Conservation (phyloP, 2,888 invertebrate species). For the Hydrotaea cyrtoneurina region DNA sequence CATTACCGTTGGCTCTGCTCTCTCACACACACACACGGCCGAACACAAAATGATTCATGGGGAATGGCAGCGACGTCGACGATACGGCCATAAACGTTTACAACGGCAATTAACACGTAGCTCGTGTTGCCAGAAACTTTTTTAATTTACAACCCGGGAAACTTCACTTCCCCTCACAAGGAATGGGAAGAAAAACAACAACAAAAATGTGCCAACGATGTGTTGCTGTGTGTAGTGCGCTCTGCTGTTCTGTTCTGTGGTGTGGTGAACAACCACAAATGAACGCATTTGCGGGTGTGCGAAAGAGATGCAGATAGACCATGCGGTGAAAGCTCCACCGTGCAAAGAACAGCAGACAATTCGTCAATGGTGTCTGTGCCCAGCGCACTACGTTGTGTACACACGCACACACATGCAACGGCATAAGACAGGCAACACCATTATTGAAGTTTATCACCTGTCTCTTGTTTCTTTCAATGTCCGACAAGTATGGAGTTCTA, state of each 20-base stretch:
- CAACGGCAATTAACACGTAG: slow-evolving; percentile 55
- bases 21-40: neutral
- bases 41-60: neutral
- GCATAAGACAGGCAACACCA: slow-evolving; percentile 31
- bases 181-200: neutral
- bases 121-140: slow-evolving; percentile 27
- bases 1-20: neutral
- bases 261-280: slow-evolving; percentile 16
- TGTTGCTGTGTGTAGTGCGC: neutral
- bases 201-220: neutral
- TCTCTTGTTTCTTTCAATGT: neutral
- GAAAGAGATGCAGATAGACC: slow-evolving; percentile 41
- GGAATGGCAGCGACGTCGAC: slow-evolving; percentile 7
- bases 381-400: neutral
- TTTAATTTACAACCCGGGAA: slow-evolving; percentile 35
- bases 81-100: slow-evolving; percentile 43
- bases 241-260: neutral
- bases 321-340: slow-evolving; percentile 17
- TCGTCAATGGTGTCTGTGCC: slow-evolving; percentile 9
- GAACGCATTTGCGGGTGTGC: neutral
- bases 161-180: slow-evolving; percentile 38
- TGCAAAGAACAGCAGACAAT: neutral
- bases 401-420: neutral
- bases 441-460: slow-evolving; percentile 60
- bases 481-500: slow-evolving; percentile 45